Evolutionary conservation across 2,888 invertebrate genomes (phyloP).

Genomic region (Torymus auratus): DNA sequence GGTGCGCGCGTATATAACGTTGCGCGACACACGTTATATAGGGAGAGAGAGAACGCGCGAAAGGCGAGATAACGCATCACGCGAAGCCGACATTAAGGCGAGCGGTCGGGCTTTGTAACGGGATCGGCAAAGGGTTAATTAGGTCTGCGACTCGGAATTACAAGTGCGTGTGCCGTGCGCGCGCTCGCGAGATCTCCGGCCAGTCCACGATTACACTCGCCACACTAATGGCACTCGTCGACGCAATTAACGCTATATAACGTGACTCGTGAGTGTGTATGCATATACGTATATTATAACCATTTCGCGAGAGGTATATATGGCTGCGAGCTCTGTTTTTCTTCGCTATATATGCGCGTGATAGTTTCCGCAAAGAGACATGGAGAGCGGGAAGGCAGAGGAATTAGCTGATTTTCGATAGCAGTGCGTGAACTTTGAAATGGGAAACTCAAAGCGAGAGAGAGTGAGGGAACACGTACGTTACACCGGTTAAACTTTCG

Average conservation of each 20-base stretch:
- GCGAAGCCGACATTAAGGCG: constrained; percentile 42
- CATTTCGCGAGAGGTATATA: no score
- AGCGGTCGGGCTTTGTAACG: constrained; percentile 39
- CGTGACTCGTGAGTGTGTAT: no score
- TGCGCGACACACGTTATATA: neutral
- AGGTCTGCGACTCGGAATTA: constrained; percentile 53
- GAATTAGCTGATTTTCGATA: constrained; percentile 25
- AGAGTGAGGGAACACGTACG: neutral
- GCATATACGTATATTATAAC: no score
- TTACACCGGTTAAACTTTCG: no score
- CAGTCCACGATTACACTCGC: no score
- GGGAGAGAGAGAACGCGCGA: neutral
- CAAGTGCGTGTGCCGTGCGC: constrained; percentile 22
- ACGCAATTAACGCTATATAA: constrained; percentile 10
- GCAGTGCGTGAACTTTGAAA: constrained; percentile 5
- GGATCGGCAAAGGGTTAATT: constrained; percentile 58
- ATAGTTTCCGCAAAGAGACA: neutral
- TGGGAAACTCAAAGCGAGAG: neutral
- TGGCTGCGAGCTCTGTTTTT: neutral
- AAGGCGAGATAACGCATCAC: constrained; percentile 21
- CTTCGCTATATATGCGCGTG: neutral
- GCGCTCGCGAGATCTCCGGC: no score
- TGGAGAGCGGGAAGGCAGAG: constrained; percentile 3
- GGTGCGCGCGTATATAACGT: neutral
- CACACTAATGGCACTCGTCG: constrained; percentile 1